Conservation (phyloP, 2,888 invertebrate genomes). For the Eupithecia tripunctaria region DNA sequence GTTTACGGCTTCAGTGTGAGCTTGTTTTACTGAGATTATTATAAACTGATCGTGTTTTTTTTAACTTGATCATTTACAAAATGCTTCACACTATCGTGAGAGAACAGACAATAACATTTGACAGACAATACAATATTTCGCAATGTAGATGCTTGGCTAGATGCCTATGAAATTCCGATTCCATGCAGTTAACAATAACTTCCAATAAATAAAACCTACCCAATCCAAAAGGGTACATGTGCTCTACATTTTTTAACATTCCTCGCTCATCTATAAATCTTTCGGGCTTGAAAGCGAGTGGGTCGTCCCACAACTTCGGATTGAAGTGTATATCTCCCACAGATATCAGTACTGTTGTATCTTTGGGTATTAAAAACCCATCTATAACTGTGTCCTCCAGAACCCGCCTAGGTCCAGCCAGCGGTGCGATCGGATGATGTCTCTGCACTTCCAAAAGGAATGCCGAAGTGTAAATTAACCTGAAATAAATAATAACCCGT, state of each 20-base stretch:
- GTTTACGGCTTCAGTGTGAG: too few species aligned
- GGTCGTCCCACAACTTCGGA: slow-evolving; percentile 83
- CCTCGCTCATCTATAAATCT: slow-evolving; percentile 85
- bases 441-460: slow-evolving; percentile 84
- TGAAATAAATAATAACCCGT: slow-evolving; percentile 51
- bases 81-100: not conserved
- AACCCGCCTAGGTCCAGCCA: slow-evolving; percentile 81
- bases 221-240: slow-evolving; percentile 87
- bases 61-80: too few species aligned
- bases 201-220: slow-evolving; percentile 75
- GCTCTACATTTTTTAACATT: slow-evolving; percentile 78
- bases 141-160: not conserved
- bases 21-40: too few species aligned
- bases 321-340: slow-evolving; percentile 80
- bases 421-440: slow-evolving; percentile 81
- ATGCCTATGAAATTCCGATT: not conserved
- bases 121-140: not conserved
- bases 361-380: slow-evolving; percentile 76
- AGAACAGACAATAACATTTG: too few species aligned
- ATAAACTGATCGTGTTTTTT: too few species aligned
- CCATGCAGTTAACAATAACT: not conserved
- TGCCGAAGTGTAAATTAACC: slow-evolving; percentile 81
- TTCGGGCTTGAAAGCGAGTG: slow-evolving; percentile 85
- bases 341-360: slow-evolving; percentile 82
- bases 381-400: slow-evolving; percentile 66